Percentiles rank a stretch among this genome's conserved stretches.
Evolutionary conservation across 1,140 invertebrate species (phyloP).

Genomic region (Arctopsyche grandis): DNA sequence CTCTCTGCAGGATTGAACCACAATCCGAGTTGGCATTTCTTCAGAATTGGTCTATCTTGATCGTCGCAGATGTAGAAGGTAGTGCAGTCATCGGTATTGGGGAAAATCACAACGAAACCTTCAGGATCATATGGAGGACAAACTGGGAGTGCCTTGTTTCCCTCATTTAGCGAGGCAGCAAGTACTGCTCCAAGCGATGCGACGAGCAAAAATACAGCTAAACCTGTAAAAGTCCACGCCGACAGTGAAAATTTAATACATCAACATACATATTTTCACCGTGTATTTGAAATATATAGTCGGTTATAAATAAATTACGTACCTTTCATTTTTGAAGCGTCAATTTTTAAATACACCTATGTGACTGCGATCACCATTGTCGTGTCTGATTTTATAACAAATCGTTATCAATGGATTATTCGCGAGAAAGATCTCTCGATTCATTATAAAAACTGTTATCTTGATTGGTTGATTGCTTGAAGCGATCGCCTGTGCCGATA

Average conservation of each 20-base stretch:
- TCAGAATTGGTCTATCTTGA: slow-evolving; percentile 18
- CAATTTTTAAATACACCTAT: too few relatives aligned
- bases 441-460: too few relatives aligned
- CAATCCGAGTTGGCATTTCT: slow-evolving; percentile 14
- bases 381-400: too few relatives aligned
- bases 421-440: too few relatives aligned
- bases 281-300: too few relatives aligned
- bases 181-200: neutral
- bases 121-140: slow-evolving; percentile 4
- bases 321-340: slow-evolving; percentile 4
- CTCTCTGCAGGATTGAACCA: slow-evolving; percentile 23
- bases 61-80: slow-evolving; percentile 34
- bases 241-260: neutral
- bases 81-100: slow-evolving; percentile 36
- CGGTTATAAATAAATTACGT: neutral
- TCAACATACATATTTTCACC: neutral
- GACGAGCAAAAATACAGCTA: neutral
- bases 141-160: neutral
- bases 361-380: too few relatives aligned
- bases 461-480: too few relatives aligned
- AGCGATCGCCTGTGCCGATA: too few relatives aligned
- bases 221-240: neutral
- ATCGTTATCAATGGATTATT: too few relatives aligned
- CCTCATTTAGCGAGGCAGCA: neutral
- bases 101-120: slow-evolving; percentile 18